Base-by-base conservation (phyloP, 2,113 vertebrate species). In the Mastomys natalensis region DNA sequence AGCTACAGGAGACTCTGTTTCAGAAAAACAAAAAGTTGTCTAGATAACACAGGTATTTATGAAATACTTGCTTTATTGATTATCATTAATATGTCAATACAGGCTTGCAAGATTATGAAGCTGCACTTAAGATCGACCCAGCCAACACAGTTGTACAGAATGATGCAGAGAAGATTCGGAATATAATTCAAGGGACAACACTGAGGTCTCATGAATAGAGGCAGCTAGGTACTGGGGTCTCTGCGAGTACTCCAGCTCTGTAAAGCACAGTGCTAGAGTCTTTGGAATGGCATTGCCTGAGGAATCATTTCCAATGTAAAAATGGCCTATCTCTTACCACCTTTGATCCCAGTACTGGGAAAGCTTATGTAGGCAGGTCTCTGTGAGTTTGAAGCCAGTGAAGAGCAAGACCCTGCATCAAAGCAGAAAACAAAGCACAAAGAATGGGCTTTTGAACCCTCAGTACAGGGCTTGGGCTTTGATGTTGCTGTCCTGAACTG, bases 31-130 rank as follows among this genome's bases (percentile, higher is more conserved):
- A 89, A 34, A 40, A 21, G n/a, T 37, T 64, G 4, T 82, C 8
- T 91, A 66, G 90, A 60, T 90, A 95, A 91, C 16, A 86, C 10
- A 90, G 58, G 21, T 43, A 95, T 31, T 82, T 96, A 68, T 95
- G 89, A 78, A 96, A 7, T 73, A 85, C 68, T 84, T 84, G 81
- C 81, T 87, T 29, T 97, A 91, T 43, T 93, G 40, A n/a, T 95
- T 72, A 37, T 94, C 74, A 29, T 84, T 97, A 70, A 85, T 95
- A 12, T 94, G 2, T 98, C 96, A 94, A 16, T 88, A 40, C 93
- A 99, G 99, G 99, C 70, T 98, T 99, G 45, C 99, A 99, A 93
- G 99, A 99, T 97, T 99, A 99, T 94, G 98, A 99, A 95, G 99
- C 99, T 89, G 99, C 99, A 93, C 98, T 99, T 43, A 99, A 98